These are phyloP conservation scores for Icerya purchasi DNA, from an alignment of 2,888 invertebrate genomes.

Conservation along the genomic window DNA sequence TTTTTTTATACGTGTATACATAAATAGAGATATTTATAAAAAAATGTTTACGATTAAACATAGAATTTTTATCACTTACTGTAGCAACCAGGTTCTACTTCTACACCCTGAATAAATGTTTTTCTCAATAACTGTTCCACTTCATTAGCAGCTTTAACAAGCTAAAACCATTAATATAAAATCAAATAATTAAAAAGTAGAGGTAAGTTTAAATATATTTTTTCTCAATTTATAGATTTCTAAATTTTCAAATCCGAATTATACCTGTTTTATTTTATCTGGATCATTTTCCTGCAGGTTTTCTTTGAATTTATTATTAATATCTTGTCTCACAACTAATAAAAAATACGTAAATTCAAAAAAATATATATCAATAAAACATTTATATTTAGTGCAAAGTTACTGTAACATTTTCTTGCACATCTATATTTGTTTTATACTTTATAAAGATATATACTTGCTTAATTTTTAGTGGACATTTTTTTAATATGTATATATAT, in stretches of 20 bases:
- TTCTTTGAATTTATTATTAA: slow-evolving; percentile 52
- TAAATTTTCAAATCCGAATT: too few relatives aligned
- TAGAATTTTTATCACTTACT: not conserved
- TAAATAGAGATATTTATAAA: too few relatives aligned
- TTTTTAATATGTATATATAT: too few relatives aligned
- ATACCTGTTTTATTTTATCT: slow-evolving; percentile 40
- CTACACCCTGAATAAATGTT: not conserved
- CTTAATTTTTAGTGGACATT: too few relatives aligned
- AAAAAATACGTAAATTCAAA: slow-evolving; percentile 5
- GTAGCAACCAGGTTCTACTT: not conserved
- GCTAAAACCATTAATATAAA: not conserved
- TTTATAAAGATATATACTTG: too few relatives aligned
- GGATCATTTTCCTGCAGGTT: slow-evolving; percentile 37
- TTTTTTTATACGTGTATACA: too few relatives aligned
- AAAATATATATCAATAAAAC: not conserved
- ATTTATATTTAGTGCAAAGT: not conserved
- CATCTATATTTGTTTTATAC: too few relatives aligned
- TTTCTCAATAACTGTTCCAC: not conserved
- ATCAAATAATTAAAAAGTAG: too few relatives aligned
- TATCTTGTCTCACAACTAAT: slow-evolving; percentile 40
- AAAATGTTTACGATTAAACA: too few relatives aligned
- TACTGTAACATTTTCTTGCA: not conserved
- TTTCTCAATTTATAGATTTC: too few relatives aligned
- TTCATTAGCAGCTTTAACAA: not conserved
- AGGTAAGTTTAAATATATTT: too few relatives aligned